phyloP scores from a whole-genome alignment of 2,113 vertebrate genomes.

The Tachycineta bicolor region DNA sequence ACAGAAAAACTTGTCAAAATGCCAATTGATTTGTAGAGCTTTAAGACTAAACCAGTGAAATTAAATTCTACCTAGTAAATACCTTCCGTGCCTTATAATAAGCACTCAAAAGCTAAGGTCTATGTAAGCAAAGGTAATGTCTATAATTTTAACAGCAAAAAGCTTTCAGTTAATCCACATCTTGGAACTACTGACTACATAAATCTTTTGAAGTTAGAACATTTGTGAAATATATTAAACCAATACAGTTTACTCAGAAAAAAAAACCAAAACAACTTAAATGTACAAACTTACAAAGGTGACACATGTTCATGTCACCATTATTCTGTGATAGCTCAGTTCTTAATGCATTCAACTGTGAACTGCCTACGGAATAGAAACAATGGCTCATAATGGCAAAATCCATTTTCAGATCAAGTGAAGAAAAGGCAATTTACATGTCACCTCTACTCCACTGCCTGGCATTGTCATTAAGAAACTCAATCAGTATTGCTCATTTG shows the following conservation, averaged over 20 bases:
- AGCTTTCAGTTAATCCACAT: not conserved
- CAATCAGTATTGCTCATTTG: constrained; percentile 3
- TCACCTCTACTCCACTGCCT: constrained; percentile 4
- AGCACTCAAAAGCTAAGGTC: not conserved
- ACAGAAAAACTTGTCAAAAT: not conserved
- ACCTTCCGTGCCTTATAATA: not conserved
- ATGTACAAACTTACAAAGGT: not conserved
- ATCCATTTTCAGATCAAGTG: constrained; percentile 44
- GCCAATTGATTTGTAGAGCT: not conserved
- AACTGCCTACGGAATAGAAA: constrained; percentile 49
- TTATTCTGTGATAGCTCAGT: constrained; percentile 26
- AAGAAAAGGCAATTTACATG: constrained; percentile 41
- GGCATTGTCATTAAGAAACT: constrained; percentile 1
- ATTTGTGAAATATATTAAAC: not conserved
- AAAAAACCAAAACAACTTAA: constrained; percentile 1
- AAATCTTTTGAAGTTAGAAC: not conserved
- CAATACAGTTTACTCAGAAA: constrained; percentile 19
- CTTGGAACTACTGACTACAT: not conserved
- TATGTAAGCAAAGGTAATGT: not conserved
- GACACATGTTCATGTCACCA: constrained; percentile 36
- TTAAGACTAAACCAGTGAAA: not conserved
- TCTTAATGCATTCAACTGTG: constrained; percentile 46
- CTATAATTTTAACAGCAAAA: not conserved
- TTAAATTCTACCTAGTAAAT: not conserved
- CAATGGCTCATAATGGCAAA: constrained; percentile 49